Percentiles rank a stretch among this genome's conserved stretches.
Conservation (phyloP, 2,888 invertebrate species). For the Fissipunctia ypsillon region DNA sequence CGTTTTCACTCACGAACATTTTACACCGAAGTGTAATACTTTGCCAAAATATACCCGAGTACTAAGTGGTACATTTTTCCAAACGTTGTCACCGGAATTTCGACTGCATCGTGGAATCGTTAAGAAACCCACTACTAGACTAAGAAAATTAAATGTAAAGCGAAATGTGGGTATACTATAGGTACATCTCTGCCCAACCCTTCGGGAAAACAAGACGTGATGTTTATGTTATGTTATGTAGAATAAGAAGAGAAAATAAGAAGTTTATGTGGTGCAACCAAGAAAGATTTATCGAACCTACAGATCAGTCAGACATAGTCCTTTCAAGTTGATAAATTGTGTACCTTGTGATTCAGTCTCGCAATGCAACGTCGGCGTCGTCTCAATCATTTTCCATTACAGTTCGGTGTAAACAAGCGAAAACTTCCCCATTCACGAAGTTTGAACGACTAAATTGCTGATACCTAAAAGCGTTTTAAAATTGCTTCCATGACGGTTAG, state of each 20-base stretch:
- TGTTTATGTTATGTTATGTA: no score
- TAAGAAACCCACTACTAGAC: neutral
- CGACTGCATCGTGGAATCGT: neutral
- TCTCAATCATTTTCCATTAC: constrained; percentile 1
- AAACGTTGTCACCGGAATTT: neutral
- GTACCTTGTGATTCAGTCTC: neutral
- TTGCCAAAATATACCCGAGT: neutral
- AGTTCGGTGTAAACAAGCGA: constrained; percentile 41
- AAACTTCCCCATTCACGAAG: constrained; percentile 60
- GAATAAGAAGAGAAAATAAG: neutral
- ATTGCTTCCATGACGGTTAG: constrained; percentile 56
- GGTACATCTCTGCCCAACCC: neutral
- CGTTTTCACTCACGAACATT: neutral
- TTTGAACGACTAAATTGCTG: constrained; percentile 64
- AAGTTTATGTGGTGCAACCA: neutral
- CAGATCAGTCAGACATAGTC: neutral
- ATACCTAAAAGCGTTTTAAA: constrained; percentile 67
- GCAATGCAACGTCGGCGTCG: no score
- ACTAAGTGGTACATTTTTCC: neutral
- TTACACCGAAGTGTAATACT: constrained; percentile 37
- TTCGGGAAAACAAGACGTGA: neutral
- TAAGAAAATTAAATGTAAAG: neutral
- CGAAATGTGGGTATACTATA: neutral
- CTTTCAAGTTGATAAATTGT: neutral
- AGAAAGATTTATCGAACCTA: no score